Evolutionary conservation across 1,140 invertebrate species (phyloP), one percentile per base, ranked within the genome.

Genomic region (Colletes latitarsis): DNA sequence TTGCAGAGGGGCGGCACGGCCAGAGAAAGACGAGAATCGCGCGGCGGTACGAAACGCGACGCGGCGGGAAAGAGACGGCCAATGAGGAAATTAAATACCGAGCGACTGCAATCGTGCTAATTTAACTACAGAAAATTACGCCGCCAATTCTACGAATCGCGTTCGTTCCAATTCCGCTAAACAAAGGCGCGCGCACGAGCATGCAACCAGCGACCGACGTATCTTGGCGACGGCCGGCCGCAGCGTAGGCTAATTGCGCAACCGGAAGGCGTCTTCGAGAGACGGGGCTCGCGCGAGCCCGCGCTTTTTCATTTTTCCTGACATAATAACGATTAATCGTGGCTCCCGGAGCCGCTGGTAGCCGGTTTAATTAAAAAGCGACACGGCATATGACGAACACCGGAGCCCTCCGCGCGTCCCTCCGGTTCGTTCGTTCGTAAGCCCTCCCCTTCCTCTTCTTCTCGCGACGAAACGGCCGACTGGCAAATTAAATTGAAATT

Each of bases 401-500:
- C 72, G 30, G 30, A 73, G 63, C 49, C 60, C 46, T 21, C 10
- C 46, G 6, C n/a, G 2, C 1, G 57, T 4, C 1, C 19, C 41
- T 8, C 46, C 3, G 14, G 1, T 49, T 17, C 10, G 17, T 21
- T 9, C 19, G 15, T 1, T 14, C 19, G 9, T 60, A 21, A 53
- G n/a, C 69, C 46, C 57, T 9, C 53, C 52, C 39, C 21, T 30
- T n/a, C 49, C 62, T 14, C 57, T 46, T 74, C 73, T 69, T 74
- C 77, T 63, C 84, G 79, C 82, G 58, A 75, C 77, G 85, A 82
- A 87, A 86, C 75, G 79, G 69, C 76, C 81, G 68, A 84, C 88
- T 74, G 72, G 82, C 81, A 84, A 89, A 89, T 90, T 89, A 89
- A 89, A 90, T 90, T 88, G 88, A 88, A 90, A 88, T 88, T 86